Percentiles rank a stretch among this genome's conserved stretches.
Conservation (phyloP, 1,140 invertebrate species). For the Cylas formicarius region DNA sequence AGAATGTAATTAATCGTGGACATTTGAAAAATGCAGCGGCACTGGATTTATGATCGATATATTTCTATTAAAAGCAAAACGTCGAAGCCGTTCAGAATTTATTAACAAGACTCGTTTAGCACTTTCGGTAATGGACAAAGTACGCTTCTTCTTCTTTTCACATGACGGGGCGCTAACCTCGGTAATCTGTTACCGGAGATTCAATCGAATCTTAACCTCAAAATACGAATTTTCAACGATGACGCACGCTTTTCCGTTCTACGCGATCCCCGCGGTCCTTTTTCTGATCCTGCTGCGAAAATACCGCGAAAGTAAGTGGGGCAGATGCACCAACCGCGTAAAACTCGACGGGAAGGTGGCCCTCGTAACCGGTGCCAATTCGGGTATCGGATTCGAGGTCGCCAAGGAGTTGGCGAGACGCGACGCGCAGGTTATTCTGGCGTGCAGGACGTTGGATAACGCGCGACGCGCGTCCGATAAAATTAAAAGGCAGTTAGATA, state of each 20-base stretch:
- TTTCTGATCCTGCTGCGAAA: slow-evolving; percentile 30
- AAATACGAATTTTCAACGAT: no score
- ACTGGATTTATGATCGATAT: no score
- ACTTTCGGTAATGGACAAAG: no score
- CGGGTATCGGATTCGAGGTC: slow-evolving; percentile 54
- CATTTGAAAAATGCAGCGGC: no score
- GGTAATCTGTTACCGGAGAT: no score
- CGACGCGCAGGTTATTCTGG: slow-evolving; percentile 67
- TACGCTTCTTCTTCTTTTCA: no score
- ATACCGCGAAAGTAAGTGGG: slow-evolving; percentile 36
- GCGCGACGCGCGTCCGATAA: slow-evolving; percentile 50
- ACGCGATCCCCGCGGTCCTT: slow-evolving; percentile 17
- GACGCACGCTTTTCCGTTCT: slow-evolving; percentile 5
- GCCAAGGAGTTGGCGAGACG: slow-evolving; percentile 46
- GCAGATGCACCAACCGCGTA: slow-evolving; percentile 34
- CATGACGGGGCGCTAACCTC: no score
- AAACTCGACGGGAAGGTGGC: slow-evolving; percentile 47
- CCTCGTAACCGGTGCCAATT: slow-evolving; percentile 55
- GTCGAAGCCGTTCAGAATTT: no score
- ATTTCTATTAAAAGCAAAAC: no score
- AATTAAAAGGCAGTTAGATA: slow-evolving; percentile 24
- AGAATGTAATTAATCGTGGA: no score
- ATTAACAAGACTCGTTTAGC: no score
- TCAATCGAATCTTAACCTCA: no score
- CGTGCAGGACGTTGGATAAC: slow-evolving; percentile 61